These are phyloP conservation scores for Peromyscus californicus DNA, from an alignment of 2,113 vertebrate genomes.

Conservation along the genomic window DNA sequence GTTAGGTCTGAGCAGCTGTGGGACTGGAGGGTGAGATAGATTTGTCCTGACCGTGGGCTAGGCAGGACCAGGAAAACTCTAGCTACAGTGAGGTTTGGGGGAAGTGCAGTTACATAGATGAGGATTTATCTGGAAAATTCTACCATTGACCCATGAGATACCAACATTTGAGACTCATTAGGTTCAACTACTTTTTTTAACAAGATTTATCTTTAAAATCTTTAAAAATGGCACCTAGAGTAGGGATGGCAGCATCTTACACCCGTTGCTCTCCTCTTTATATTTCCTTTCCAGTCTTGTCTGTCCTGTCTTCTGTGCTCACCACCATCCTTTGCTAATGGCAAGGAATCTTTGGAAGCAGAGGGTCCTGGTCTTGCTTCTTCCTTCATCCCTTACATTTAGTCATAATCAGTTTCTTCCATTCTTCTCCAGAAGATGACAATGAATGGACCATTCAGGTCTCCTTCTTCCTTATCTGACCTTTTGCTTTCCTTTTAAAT, in stretches of 20 bases:
- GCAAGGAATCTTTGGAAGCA: neutral
- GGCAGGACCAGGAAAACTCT: no score
- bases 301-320: no score
- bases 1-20: no score
- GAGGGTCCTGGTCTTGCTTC: neutral
- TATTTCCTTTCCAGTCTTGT: neutral
- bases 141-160: neutral
- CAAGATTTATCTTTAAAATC: neutral
- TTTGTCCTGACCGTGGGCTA: no score
- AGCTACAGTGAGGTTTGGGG: neutral
- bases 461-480: neutral
- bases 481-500: slow-evolving; percentile 15
- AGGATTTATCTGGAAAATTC: slow-evolving; percentile 25
- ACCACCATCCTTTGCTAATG: neutral
- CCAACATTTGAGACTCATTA: neutral
- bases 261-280: neutral
- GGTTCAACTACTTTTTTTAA: neutral
- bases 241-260: neutral
- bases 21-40: no score
- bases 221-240: neutral
- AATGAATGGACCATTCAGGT: neutral
- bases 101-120: neutral
- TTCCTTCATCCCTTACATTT: neutral
- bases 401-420: neutral
- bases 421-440: neutral